These are phyloP conservation scores for Emydura subglobosa DNA, from an alignment of 2,113 vertebrate species.

Conservation along the genomic window DNA sequence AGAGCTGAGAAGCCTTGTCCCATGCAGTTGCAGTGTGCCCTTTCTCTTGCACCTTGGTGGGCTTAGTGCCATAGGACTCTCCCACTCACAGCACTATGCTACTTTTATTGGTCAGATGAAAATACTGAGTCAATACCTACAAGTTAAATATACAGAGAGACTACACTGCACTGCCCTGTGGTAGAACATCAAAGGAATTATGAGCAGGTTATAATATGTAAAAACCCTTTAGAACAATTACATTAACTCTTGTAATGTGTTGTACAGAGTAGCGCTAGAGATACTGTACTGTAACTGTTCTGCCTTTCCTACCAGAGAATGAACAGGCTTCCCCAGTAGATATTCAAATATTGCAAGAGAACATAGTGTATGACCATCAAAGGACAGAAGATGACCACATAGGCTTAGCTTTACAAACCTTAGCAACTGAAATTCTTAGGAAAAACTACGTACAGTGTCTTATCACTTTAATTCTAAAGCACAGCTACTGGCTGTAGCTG, in stretches of 20 bases:
- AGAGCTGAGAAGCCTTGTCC: background rate
- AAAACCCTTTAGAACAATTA: constrained; percentile 12
- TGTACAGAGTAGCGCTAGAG: background rate
- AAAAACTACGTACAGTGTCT: background rate
- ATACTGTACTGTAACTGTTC: background rate
- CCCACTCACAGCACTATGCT: background rate
- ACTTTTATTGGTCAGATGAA: background rate
- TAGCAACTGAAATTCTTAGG: background rate
- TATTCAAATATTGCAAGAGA: background rate
- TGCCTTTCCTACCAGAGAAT: background rate
- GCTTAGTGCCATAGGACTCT: background rate
- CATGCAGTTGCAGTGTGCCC: background rate
- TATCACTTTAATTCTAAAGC: background rate
- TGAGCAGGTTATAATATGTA: background rate
- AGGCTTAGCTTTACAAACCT: background rate
- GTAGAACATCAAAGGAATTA: constrained; percentile 41
- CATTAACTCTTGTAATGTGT: constrained; percentile 17
- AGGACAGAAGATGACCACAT: background rate
- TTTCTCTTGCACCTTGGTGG: background rate
- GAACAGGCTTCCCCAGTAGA: background rate
- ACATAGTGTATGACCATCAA: background rate
- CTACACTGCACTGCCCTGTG: background rate
- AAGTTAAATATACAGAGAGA: background rate
- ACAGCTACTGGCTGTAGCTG: background rate
- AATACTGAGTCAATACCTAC: background rate